Evolutionary conservation across 2,888 invertebrate genomes (phyloP).

Genomic region (Globia sparganii): DNA sequence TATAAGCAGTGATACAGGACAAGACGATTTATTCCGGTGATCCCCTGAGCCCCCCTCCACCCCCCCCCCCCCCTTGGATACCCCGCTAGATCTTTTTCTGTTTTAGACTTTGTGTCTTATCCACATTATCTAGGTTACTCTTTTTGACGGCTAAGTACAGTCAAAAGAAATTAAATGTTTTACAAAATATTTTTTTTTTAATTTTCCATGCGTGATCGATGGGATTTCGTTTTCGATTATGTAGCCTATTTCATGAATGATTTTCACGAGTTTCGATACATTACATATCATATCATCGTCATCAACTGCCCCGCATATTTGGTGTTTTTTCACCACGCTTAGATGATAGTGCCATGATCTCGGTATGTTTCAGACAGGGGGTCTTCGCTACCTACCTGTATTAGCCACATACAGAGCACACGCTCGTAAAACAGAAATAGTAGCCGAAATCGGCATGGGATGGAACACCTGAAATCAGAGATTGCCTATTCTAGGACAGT

Average conservation of each 20-base stretch:
- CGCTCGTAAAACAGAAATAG: not conserved
- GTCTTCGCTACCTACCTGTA: not conserved
- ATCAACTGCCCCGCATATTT: conserved; percentile 3
- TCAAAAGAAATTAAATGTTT: too few relatives aligned
- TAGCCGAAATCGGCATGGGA: not conserved
- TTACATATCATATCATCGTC: not conserved
- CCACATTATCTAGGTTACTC: too few relatives aligned
- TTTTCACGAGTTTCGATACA: conserved; percentile 2
- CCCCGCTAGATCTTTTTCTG: too few relatives aligned
- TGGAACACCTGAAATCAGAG: not conserved
- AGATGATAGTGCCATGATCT: not conserved
- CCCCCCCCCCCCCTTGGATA: too few relatives aligned
- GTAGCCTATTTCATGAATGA: not conserved
- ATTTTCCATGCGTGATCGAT: too few relatives aligned
- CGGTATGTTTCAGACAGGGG: not conserved
- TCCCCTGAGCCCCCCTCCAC: too few relatives aligned
- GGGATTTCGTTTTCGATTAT: too few relatives aligned
- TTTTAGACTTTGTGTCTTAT: too few relatives aligned
- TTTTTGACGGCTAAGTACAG: too few relatives aligned
- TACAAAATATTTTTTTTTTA: too few relatives aligned
- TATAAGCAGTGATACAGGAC: not conserved
- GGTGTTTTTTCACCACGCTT: conserved; percentile 16
- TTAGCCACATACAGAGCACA: not conserved
- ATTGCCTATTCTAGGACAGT: not conserved
- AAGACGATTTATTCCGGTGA: too few relatives aligned